Evolutionary conservation across 37 sponge, comb jelly and placozoan genomes (phyloP).

Genomic region (Theonella swinhoei): DNA sequence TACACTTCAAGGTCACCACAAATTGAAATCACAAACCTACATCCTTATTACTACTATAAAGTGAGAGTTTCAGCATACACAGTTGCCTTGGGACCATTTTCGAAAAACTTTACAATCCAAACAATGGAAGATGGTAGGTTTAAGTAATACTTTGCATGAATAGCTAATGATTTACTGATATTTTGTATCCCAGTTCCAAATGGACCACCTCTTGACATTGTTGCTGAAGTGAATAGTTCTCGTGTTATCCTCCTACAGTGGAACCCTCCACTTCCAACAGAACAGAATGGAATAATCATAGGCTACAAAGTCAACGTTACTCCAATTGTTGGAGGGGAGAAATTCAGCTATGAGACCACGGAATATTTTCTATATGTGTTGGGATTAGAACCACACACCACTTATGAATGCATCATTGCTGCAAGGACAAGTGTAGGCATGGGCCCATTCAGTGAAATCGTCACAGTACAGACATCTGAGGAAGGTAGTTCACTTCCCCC

Average conservation of each 20-base stretch:
- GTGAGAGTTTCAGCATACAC: conserved; percentile 4
- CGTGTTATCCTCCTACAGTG: background rate
- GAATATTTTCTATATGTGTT: background rate
- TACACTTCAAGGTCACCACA: background rate
- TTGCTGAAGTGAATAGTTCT: background rate
- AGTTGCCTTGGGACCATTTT: conserved; percentile 1
- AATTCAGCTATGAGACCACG: background rate
- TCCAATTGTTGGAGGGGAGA: background rate
- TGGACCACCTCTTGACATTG: background rate
- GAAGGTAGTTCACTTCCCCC: conserved; percentile 17
- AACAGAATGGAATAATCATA: conserved; percentile 31
- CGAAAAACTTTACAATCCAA: background rate
- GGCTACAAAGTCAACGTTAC: conserved; percentile 16
- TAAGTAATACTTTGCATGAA: background rate
- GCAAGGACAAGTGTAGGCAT: conserved; percentile 24
- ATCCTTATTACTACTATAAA: background rate
- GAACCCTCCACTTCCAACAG: conserved; percentile 1
- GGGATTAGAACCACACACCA: conserved; percentile 34
- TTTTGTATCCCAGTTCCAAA: background rate
- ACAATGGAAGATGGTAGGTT: conserved; percentile 3
- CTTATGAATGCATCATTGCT: conserved; percentile 30
- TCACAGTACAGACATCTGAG: conserved; percentile 28
- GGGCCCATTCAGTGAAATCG: conserved; percentile 27
- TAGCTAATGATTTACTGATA: background rate
- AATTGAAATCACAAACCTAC: background rate